A percentile compares a stretch with the other conserved stretches of the same genome.
Evolutionary conservation across 2,888 invertebrate genomes (phyloP).

Genomic region (Platynereis dumerilii): DNA sequence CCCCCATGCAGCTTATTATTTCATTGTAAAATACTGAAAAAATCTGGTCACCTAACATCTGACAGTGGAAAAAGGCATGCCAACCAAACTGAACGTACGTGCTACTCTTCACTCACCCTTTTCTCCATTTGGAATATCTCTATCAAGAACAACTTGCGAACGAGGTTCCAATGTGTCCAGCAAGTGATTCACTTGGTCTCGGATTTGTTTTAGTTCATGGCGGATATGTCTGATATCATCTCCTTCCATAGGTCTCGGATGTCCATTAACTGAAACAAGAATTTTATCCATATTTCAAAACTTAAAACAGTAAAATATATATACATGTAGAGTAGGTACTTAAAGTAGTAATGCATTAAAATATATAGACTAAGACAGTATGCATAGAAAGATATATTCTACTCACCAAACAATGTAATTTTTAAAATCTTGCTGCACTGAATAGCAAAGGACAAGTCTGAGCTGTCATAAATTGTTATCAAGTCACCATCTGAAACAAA

Average conservation of each 20-base stretch:
- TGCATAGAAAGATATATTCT: too few species aligned
- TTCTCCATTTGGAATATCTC: not conserved
- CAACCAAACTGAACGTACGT: not conserved
- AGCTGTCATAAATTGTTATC: slow-evolving; percentile 75
- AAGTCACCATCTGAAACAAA: slow-evolving; percentile 71
- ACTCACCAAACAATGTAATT: slow-evolving; percentile 69
- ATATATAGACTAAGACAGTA: not conserved
- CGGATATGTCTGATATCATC: slow-evolving; percentile 66
- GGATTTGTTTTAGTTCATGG: slow-evolving; percentile 66
- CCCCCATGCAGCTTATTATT: too few species aligned
- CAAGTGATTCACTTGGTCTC: slow-evolving; percentile 70
- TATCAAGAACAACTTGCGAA: not conserved
- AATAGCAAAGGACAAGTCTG: slow-evolving; percentile 75
- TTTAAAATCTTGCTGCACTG: slow-evolving; percentile 73
- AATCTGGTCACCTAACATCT: too few species aligned
- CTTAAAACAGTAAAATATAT: too few species aligned
- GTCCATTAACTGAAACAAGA: slow-evolving; percentile 60
- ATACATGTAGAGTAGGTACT: not conserved
- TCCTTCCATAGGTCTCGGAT: slow-evolving; percentile 57
- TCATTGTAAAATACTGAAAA: too few species aligned
- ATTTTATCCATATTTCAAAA: not conserved
- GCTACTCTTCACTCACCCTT: not conserved
- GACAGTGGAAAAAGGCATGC: not conserved
- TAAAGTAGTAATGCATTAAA: not conserved
- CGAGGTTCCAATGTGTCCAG: slow-evolving; percentile 68